Evolutionary conservation across 2,888 invertebrate species (phyloP).

Genomic region (Cyaniris semiargus): DNA sequence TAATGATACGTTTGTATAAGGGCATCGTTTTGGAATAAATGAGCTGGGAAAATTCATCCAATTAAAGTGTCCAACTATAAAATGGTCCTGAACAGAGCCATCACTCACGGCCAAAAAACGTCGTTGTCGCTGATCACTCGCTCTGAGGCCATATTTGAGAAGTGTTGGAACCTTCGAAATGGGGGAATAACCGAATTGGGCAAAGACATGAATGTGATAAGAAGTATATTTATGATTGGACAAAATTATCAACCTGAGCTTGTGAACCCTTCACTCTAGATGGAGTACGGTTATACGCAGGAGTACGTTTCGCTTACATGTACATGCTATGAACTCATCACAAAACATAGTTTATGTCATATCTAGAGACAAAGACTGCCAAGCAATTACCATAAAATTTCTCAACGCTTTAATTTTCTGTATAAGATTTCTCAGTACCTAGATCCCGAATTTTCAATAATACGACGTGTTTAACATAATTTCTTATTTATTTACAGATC

Average conservation of each 20-base stretch:
- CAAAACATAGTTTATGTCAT: no score
- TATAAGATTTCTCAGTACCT: no score
- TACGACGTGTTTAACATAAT: no score
- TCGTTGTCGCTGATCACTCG: conserved; percentile 9
- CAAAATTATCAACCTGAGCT: neutral
- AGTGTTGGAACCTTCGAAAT: conserved; percentile 4
- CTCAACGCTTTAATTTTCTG: no score
- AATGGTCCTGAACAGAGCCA: conserved; percentile 20
- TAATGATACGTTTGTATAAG: conserved; percentile 14
- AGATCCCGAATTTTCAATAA: no score
- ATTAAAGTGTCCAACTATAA: conserved; percentile 24
- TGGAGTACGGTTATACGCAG: no score
- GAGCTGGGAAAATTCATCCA: conserved; percentile 11
- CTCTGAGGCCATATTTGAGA: conserved; percentile 12
- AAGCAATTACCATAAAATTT: no score
- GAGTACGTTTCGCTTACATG: no score
- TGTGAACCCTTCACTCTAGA: neutral
- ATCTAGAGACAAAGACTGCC: no score
- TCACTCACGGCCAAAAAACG: conserved; percentile 16
- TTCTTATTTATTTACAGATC: no score
- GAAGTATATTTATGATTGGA: neutral
- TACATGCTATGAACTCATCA: no score
- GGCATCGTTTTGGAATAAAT: conserved; percentile 10
- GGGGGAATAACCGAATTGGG: conserved; percentile 9
- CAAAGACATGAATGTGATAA: neutral